Evolutionary conservation across 2,113 vertebrate genomes (phyloP).

Genomic region (Sinocyclocheilus grahami): DNA sequence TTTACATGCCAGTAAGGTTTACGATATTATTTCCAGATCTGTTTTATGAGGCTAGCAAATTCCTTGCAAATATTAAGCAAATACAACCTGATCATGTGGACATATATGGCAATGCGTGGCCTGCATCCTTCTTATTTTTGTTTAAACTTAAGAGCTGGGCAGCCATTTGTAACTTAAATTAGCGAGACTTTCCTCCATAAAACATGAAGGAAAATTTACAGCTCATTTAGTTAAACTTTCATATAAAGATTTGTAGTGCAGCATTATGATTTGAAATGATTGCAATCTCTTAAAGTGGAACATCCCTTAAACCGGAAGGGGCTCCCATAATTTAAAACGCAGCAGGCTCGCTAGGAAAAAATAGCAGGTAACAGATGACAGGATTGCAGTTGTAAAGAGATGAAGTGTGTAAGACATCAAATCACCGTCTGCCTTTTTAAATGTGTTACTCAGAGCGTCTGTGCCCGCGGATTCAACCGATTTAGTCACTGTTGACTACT

Average conservation of each 20-base stretch:
- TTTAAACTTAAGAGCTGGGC: background rate
- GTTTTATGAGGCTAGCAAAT: background rate
- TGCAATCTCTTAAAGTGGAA: background rate
- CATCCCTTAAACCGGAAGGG: background rate
- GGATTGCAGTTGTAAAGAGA: background rate
- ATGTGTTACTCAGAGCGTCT: background rate
- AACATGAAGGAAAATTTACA: too few species aligned
- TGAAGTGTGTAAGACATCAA: background rate
- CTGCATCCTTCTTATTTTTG: background rate
- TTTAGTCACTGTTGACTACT: conserved; percentile 9
- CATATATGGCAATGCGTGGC: too few species aligned
- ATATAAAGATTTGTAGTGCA: background rate
- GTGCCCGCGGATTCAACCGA: too few species aligned
- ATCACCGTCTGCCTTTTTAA: background rate
- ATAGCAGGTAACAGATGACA: background rate
- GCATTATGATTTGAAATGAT: background rate
- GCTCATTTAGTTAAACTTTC: background rate
- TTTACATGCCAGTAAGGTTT: background rate
- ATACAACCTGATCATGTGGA: background rate
- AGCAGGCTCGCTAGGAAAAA: background rate
- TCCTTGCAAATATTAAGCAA: background rate
- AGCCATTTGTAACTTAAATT: too few species aligned
- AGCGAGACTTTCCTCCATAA: too few species aligned
- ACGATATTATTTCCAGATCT: background rate
- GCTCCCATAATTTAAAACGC: background rate